Base-by-base conservation (phyloP, 2,113 vertebrate genomes). In the Peromyscus maniculatus region DNA sequence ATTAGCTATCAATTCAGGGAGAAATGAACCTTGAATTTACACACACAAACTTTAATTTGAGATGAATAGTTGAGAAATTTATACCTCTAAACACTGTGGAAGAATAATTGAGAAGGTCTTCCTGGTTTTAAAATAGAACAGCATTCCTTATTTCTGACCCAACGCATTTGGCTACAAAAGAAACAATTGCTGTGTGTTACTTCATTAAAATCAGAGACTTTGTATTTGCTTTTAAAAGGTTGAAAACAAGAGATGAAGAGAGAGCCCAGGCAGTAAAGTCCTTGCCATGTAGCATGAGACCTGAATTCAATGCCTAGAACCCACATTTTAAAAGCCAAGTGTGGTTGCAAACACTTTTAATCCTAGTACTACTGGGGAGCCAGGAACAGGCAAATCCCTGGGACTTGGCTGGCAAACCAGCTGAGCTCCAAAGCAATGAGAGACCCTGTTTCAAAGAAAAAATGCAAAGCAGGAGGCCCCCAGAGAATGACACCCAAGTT, bases 1-100 rank as follows among this genome's bases (percentile, higher is more conserved):
- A 46, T 33, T 55, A 16, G 2, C 49, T 13, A 39, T 17, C 31
- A 26, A 1, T 2, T 4, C 7, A 3, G 15, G 43, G 2, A 52
- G 24, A 74, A 82, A 92, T 4, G 19, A 79, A 31, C 6, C 31
- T 62, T 79, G 55, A 72, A 4, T n/a, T 88, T 72, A 36, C 28
- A 21, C 24, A 22, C 28, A 64, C 4, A 52, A 62, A 33, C 71
- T 78, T 33, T 11, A 80, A 74, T 55, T 80, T 26, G 28, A 71
- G 26, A 36, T 57, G 43, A 39, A 11, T 3, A 66, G 36, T n/a
- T 62, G 64, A 49, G 24, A 78, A 39, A 59, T 31, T 36, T 52
- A 72, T 72, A 64, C 4, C 31, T 22, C 11, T 66, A 36, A 84
- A 49, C 15, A 19, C 62, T 43, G 39, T 8, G 86, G 10, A 72